phyloP scores from a whole-genome alignment of 2,888 invertebrate species.

The Diaphora mendica region DNA sequence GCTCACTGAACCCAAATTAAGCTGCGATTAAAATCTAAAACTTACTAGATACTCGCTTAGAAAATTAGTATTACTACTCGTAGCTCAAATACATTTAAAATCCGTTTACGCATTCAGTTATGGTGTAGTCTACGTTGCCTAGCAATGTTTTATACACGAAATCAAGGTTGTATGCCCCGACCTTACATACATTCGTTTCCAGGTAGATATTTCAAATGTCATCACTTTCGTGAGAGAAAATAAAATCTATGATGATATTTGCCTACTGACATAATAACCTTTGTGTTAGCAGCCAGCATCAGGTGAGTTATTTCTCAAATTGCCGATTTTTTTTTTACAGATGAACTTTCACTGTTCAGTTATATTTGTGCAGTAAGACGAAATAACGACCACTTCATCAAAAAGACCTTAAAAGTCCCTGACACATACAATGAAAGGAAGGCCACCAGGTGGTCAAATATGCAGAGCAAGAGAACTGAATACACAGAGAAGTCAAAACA shows the following conservation, averaged over 20 bases:
- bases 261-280: slow-evolving; percentile 15
- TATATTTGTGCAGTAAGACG: too few species aligned
- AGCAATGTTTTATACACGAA: slow-evolving; percentile 30
- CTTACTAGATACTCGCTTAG: not conserved
- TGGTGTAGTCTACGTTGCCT: slow-evolving; percentile 19
- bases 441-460: too few species aligned
- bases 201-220: slow-evolving; percentile 13
- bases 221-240: not conserved
- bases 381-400: too few species aligned
- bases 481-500: too few species aligned
- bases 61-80: slow-evolving; percentile 4
- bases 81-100: not conserved
- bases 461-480: too few species aligned
- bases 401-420: too few species aligned
- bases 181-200: not conserved
- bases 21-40: slow-evolving; percentile 8
- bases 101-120: slow-evolving; percentile 2
- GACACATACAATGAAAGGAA: too few species aligned
- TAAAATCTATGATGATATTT: slow-evolving; percentile 1
- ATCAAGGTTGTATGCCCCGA: slow-evolving; percentile 17
- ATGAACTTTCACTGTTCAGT: not conserved
- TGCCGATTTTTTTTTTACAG: not conserved
- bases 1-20: slow-evolving; percentile 6
- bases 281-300: not conserved
- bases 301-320: not conserved